A percentile compares a stretch with the other conserved stretches of the same genome.
Conservation (phyloP, 2,888 invertebrate genomes). For the Empis livida region DNA sequence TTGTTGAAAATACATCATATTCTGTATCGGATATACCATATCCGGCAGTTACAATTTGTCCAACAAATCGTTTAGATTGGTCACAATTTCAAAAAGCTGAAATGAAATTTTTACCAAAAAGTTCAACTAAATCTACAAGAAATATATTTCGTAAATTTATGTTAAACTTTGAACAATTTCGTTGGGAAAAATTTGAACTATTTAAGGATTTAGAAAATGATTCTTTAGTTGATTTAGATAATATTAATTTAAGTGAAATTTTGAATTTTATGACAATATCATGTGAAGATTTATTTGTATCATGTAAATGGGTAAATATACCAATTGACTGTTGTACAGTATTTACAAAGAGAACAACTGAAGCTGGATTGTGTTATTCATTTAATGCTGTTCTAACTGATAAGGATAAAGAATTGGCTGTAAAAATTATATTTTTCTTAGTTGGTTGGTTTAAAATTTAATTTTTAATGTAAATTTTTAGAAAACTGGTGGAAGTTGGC, state of each 20-base stretch:
- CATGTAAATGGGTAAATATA: constrained; percentile 36
- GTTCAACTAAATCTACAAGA: constrained; percentile 13
- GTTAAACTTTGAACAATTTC: constrained; percentile 22
- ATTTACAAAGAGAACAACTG: constrained; percentile 35
- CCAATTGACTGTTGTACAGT: constrained; percentile 35
- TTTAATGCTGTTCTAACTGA: constrained; percentile 35
- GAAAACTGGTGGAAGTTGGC: no score
- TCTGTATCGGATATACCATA: constrained; percentile 28
- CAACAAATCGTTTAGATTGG: constrained; percentile 32
- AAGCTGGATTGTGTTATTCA: constrained; percentile 37
- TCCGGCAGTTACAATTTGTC: constrained; percentile 32
- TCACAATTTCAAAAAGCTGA: constrained; percentile 23
- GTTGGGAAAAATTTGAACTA: constrained; percentile 24
- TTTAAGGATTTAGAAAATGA: constrained; percentile 12
- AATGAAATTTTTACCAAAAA: constrained; percentile 20
- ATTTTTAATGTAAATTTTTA: no score
- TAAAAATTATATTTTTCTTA: no score
- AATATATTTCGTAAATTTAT: constrained; percentile 23
- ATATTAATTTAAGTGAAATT: constrained; percentile 27
- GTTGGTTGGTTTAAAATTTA: no score
- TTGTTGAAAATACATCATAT: constrained; percentile 29
- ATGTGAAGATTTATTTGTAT: constrained; percentile 32
- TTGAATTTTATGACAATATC: constrained; percentile 27
- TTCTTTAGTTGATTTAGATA: constrained; percentile 19
- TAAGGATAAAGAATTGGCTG: constrained; percentile 11